Conservation (phyloP, 2,113 vertebrate genomes). For the Oxyruncus cristatus region DNA sequence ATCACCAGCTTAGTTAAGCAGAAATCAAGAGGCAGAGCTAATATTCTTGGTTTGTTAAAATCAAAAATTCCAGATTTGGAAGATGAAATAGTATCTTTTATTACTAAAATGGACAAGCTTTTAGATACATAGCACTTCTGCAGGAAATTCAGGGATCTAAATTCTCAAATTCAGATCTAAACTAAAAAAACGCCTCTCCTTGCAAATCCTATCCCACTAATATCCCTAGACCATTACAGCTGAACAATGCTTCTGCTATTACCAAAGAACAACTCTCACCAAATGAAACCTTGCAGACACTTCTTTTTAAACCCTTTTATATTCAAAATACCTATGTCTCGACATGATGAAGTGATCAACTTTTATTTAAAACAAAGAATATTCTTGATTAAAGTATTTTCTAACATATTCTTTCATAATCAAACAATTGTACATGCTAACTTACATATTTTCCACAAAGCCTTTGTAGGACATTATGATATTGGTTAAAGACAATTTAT, state of each 20-base stretch:
- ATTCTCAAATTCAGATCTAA: neutral
- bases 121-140: neutral
- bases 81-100: neutral
- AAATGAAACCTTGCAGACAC: neutral
- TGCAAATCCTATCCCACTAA: neutral
- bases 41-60: neutral
- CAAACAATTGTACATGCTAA: neutral
- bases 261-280: neutral
- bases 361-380: neutral
- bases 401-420: neutral
- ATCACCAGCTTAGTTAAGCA: neutral
- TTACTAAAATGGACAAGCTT: neutral
- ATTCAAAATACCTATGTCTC: neutral
- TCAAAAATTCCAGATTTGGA: neutral
- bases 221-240: neutral
- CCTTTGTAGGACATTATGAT: neutral
- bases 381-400: neutral
- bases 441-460: neutral
- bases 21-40: neutral
- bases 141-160: neutral
- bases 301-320: neutral
- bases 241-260: neutral
- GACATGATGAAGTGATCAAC: neutral
- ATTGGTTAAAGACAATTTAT: neutral
- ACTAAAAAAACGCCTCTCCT: neutral